Base-by-base conservation (phyloP, 2,797 vertebrate genomes). In the Linurgus olivaceus region DNA sequence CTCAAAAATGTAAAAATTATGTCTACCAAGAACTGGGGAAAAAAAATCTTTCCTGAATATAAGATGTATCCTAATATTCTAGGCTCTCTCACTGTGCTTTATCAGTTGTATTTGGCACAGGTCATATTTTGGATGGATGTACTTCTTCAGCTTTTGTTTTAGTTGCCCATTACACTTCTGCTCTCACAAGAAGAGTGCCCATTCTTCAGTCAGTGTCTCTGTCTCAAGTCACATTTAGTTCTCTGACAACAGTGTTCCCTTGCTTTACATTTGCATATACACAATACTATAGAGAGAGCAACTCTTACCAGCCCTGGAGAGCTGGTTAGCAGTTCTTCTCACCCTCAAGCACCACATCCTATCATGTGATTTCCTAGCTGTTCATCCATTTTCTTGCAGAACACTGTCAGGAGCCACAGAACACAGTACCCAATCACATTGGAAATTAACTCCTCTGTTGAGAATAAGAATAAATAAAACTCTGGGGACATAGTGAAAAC, bases 1-100 rank as follows among this genome's bases (percentile, higher is more conserved):
- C 11, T 85, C 25, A 68, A 51, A 96, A 87, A 76, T 62, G 18
- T 10, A 89, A 87, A 88, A 81, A 38, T 10, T 62, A 35, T 63
- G 4, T 38, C 12, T 63, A 50, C 8, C 6, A 40, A 65, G 24
- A 86, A 75, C 8, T n/a, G 6, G 25, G 11, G 45, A 77, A 58
- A 75, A 38, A 55, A 24, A 4, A 2, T 0, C 6, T 61, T 92
- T 84, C 6, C 50, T 58, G 35, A 37, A 50, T 48, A 51, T 51
- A 48, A 5, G 20, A 79, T 9, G 9, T 52, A 55, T 59, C 16
- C 24, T 71, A 40, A 59, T 28, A 3, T 63, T 55, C 38, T 68
- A 79, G 17, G 12, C 4, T 84, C 13, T 74, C 14, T 88, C 61
- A 15, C 13, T 57, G 5, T 54, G 9, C 10, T 71, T 0, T 44